A percentile compares a stretch with the other conserved stretches of the same genome.
phyloP scores from a whole-genome alignment of 1,140 invertebrate genomes.

The Hestina assimilis region DNA sequence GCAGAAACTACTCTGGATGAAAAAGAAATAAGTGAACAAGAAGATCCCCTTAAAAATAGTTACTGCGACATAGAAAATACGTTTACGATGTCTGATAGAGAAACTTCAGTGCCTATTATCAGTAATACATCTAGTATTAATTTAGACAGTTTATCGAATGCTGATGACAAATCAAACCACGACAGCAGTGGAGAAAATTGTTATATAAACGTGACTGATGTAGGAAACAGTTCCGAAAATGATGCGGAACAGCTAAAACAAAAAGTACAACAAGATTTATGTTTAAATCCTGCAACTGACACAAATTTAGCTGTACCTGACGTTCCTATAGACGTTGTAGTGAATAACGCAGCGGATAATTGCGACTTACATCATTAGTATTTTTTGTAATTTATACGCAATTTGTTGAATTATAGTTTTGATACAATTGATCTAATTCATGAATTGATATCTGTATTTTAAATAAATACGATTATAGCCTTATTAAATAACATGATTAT shows the following conservation, averaged over 20 bases:
- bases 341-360: background rate
- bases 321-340: conserved; percentile 16
- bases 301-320: conserved; percentile 4
- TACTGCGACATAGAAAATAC: conserved; percentile 19
- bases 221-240: conserved; percentile 18
- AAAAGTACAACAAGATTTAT: conserved; percentile 19
- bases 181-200: conserved; percentile 26
- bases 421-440: no score
- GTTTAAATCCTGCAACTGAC: background rate
- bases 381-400: conserved; percentile 11
- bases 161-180: conserved; percentile 24
- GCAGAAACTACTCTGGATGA: conserved; percentile 6
- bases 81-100: conserved; percentile 9
- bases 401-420: no score
- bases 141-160: conserved; percentile 8
- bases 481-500: background rate
- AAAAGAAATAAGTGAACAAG: conserved; percentile 3
- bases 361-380: conserved; percentile 10
- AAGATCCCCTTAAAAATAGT: conserved; percentile 16
- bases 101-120: conserved; percentile 7
- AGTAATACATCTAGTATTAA: conserved; percentile 5
- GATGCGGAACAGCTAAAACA: conserved; percentile 22
- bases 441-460: no score
- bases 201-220: conserved; percentile 22
- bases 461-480: background rate